Evolutionary conservation across 2,113 vertebrate species (phyloP).

Genomic region (Galeopterus variegatus): DNA sequence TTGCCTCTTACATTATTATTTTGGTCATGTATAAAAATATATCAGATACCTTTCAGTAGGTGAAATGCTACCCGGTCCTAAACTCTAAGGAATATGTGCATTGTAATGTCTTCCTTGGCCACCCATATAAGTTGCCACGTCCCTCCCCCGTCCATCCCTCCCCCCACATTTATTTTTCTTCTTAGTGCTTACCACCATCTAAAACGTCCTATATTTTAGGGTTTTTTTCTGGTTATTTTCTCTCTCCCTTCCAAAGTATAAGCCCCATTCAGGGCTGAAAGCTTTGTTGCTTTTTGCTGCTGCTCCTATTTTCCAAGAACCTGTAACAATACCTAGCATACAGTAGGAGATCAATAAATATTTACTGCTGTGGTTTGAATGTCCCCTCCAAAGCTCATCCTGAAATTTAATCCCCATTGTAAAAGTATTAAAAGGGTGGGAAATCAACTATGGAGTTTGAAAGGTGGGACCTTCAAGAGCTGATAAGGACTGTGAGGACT

Average conservation of each 20-base stretch:
- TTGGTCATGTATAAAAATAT: not conserved
- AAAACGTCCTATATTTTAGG: not conserved
- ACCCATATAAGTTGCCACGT: not conserved
- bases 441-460: no score
- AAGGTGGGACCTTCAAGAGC: no score
- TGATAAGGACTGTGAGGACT: no score
- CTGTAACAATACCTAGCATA: not conserved
- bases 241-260: not conserved
- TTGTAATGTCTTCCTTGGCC: not conserved
- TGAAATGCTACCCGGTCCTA: not conserved
- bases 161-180: not conserved
- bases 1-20: not conserved
- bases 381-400: no score
- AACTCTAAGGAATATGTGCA: not conserved
- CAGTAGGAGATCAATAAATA: not conserved
- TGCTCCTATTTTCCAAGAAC: not conserved
- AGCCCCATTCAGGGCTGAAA: not conserved
- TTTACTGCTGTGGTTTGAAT: not conserved
- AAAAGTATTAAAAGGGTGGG: no score
- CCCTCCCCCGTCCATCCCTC: no score
- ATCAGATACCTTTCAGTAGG: not conserved
- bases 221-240: not conserved
- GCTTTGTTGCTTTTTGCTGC: not conserved
- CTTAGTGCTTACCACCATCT: not conserved
- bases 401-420: no score